These are phyloP conservation scores for Lepidurus couesii DNA, from an alignment of 1,140 invertebrate genomes.

Conservation along the genomic window DNA sequence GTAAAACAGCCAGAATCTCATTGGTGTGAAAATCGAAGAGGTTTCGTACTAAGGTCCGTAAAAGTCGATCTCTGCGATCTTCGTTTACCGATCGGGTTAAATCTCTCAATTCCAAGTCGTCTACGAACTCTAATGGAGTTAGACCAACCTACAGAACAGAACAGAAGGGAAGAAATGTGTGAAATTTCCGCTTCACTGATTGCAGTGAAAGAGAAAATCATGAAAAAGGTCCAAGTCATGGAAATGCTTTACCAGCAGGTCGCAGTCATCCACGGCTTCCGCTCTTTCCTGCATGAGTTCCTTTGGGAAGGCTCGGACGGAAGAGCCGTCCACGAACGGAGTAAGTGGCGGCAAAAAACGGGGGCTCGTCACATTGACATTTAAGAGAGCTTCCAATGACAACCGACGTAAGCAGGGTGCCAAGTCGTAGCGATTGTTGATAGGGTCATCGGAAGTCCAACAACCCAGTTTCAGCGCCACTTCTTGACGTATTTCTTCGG, in stretches of 20 bases:
- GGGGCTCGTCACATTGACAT: conserved; percentile 45
- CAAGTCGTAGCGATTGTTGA: conserved; percentile 54
- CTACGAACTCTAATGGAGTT: not conserved
- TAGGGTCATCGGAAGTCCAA: conserved; percentile 33
- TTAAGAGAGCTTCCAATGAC: not conserved
- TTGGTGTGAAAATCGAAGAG: conserved; percentile 80
- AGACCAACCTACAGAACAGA: conserved; percentile 31
- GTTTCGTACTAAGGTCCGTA: conserved; percentile 76
- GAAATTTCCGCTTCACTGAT: conserved; percentile 40
- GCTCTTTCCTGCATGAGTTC: conserved; percentile 18
- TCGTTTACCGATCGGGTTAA: conserved; percentile 25
- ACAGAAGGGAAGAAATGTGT: conserved; percentile 46
- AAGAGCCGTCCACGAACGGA: conserved; percentile 74
- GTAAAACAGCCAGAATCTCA: conserved; percentile 80
- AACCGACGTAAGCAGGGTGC: conserved; percentile 59
- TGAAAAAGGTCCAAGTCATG: not conserved
- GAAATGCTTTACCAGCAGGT: conserved; percentile 24
- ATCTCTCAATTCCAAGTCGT: not conserved
- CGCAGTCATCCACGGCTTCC: conserved; percentile 26
- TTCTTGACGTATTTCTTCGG: conserved; percentile 27
- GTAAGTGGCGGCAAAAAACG: conserved; percentile 79
- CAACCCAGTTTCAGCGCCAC: conserved; percentile 45
- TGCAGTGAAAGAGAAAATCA: not conserved
- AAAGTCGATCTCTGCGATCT: conserved; percentile 34
- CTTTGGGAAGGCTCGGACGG: conserved; percentile 44